Evolutionary conservation across 2,113 vertebrate species (phyloP), one percentile per base, ranked within the genome.

Genomic region (Otus sunia): DNA sequence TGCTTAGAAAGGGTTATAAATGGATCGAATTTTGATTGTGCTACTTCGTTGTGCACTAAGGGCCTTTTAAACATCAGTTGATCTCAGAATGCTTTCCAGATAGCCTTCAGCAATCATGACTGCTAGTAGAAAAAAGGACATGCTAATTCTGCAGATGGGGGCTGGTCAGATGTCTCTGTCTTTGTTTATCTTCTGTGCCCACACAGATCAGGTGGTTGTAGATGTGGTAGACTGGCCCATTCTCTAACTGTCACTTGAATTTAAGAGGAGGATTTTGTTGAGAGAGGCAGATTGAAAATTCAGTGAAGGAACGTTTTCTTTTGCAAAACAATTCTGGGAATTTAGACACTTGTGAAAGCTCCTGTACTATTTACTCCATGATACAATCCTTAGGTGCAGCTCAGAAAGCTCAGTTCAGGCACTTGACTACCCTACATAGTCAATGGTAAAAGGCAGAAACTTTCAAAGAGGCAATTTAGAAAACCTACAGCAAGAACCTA

Each of bases 21-120:
- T 76, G 62, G 81, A 96, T 97, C 67, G 58, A 58, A 88, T 97
- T 86, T 77, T 50, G 49, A 64, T 88, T 59, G 60, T 88, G 77
- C 80, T 92, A 45, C 30, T 88, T 92, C 73, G 55, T 71, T 90
- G 39, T 66, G 34, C 10, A 2, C 14, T 83, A 59, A 47, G 10
- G 56, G 50, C 59, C 74, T 91, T 95, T 94, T 90, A 94, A 92
- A 95, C 56, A 71, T 78, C 59, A 59, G 32, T 49, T 84, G 81
- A 81, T 94, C 53, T 92, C 30, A 12, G 55, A 84, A 50, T 86
- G 45, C 72, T 92, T 91, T 95, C 88, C 59, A 74, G 59, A 55
- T 66, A 83, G 63, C 74, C 59, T 91, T 88, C 56, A 93, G 75
- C 75, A 69, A n/a, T 71, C 36, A 3, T 30, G 78, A 62, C n/a